Base-by-base conservation (phyloP, 2,888 invertebrate genomes). In the Mimumesa dahlbomi region DNA sequence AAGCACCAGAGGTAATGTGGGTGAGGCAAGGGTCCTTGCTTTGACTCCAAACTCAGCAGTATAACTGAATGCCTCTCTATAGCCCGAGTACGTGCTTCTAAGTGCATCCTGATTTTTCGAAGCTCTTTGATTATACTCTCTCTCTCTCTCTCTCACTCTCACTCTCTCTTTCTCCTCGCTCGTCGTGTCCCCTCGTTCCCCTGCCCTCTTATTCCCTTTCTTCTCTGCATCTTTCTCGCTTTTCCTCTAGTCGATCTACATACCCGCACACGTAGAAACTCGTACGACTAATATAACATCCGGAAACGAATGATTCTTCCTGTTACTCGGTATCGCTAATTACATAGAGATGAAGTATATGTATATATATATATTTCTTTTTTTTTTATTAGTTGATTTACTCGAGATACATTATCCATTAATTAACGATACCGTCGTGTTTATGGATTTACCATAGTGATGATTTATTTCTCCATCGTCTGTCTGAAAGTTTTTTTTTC, bases 11-110 rank as follows among this genome's bases (percentile, higher is more conserved):
- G 72, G 73, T 68, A 77, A 82, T 83, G 81, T 77, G 83, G 79
- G 81, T 69, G 82, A 75, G 75, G 85, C 75, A 84, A 88, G 87
- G 85, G 85, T 84, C 85, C 87, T 88, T 85, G 85, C 88, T 88
- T 88, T 88, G 87, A 88, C 85, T 86, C 82, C 75, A 81, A 82
- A 79, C 81, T 83, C 78, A 75, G 69, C 73, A 82, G 79, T 84
- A 83, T 83, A 81, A 82, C 84, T 86, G 85, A 85, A 85, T 85
- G 80, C 84, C 84, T 82, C 84, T 84, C 85, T 84, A 84, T 84
- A 79, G 75, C 79, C 73, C 75, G 77, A 85, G 87, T 83, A 84
- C 84, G 85, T 86, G 83, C 85, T 87, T 83, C 83, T 82, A 82
- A 85, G 84, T 85, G 85, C 75, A 80, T 79, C 79, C 75, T 67